A percentile compares a stretch with the other conserved stretches of the same genome.
phyloP scores from a whole-genome alignment of 2,797 vertebrate species.

The Jordanella pulchra region DNA sequence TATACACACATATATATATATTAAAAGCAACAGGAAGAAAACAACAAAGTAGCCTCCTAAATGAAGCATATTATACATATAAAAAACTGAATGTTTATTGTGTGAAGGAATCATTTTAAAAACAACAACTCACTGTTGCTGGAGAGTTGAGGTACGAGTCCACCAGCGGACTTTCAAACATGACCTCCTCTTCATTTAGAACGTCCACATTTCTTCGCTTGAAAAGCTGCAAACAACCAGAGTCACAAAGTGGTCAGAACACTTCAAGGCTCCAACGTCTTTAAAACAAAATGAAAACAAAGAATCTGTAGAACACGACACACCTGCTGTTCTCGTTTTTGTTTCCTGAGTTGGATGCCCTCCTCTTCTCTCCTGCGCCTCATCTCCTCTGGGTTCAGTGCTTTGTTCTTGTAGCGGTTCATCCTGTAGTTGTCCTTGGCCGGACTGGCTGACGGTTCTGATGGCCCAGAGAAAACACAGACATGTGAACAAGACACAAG shows the following conservation, averaged over 20 bases:
- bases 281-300: not conserved
- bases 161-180: conserved; percentile 91
- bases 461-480: conserved; percentile 13
- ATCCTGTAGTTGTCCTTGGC: conserved; percentile 97
- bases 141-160: conserved; percentile 89
- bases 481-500: conserved; percentile 5
- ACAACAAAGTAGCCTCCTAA: not conserved
- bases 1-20: not conserved
- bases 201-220: conserved; percentile 97
- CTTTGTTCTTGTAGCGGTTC: conserved; percentile 99
- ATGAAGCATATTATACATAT: not conserved
- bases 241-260: not conserved
- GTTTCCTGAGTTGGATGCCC: conserved; percentile 96
- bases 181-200: conserved; percentile 89
- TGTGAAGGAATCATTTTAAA: not conserved
- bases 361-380: conserved; percentile 95
- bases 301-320: not conserved
- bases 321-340: conserved; percentile 98
- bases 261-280: not conserved
- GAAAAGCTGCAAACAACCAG: conserved; percentile 84
- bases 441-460: conserved; percentile 95
- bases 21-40: not conserved
- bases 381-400: conserved; percentile 97
- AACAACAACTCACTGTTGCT: conserved; percentile 80
- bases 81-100: conserved; percentile 1